These are phyloP conservation scores for Butastur rufipennis DNA, from an alignment of 2,113 vertebrate species.

Conservation along the genomic window DNA sequence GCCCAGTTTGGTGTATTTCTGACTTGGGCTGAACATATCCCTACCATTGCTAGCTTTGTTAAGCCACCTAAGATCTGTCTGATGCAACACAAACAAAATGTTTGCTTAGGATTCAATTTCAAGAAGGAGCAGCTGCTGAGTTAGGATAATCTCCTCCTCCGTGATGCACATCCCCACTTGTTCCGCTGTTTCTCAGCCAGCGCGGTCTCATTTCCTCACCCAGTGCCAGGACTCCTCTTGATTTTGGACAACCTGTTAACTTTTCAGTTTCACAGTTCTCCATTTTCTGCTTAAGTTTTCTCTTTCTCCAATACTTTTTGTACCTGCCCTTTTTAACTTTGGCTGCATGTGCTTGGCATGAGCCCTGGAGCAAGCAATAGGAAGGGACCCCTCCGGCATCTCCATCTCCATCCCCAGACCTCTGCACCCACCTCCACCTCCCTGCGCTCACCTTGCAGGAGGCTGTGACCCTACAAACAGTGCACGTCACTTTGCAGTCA, in stretches of 20 bases:
- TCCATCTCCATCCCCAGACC: background rate
- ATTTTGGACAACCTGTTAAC: background rate
- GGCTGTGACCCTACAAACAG: background rate
- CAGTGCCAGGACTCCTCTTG: background rate
- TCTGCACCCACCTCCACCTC: background rate
- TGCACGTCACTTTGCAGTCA: background rate
- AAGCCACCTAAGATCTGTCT: background rate
- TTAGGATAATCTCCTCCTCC: background rate
- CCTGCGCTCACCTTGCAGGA: background rate
- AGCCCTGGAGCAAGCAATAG: background rate
- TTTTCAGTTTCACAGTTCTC: background rate
- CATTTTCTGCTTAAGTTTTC: background rate
- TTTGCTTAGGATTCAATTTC: constrained; percentile 9
- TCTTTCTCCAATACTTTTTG: background rate
- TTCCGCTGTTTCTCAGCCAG: background rate
- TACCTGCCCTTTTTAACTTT: background rate
- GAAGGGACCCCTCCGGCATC: background rate
- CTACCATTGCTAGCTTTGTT: background rate
- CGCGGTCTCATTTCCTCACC: background rate
- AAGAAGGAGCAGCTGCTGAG: background rate
- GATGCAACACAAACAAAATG: background rate
- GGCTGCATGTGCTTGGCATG: background rate
- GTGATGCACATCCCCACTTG: background rate
- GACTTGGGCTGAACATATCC: background rate
- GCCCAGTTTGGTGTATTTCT: background rate